These are phyloP conservation scores for Phataginus tricuspis DNA, from an alignment of 2,797 vertebrate genomes.

Conservation along the genomic window DNA sequence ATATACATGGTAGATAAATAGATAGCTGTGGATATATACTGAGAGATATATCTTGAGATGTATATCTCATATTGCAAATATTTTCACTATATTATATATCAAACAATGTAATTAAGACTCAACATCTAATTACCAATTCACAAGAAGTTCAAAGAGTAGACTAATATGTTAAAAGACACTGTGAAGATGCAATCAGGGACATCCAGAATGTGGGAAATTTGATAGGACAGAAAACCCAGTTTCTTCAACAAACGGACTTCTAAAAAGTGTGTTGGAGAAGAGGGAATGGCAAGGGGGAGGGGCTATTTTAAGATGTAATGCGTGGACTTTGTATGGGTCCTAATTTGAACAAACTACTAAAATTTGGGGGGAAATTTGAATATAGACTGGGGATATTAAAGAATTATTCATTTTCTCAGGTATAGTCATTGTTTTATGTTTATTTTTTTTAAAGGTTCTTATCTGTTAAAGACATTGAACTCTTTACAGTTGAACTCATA, in stretches of 20 bases:
- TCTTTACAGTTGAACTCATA: not conserved
- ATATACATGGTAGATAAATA: not conserved
- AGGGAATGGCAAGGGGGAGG: not conserved
- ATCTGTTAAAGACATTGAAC: not conserved
- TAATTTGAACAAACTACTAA: not conserved
- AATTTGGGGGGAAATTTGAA: not conserved
- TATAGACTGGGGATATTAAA: not conserved
- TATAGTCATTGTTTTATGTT: not conserved
- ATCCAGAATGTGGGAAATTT: not conserved
- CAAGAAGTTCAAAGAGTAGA: not conserved
- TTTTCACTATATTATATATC: not conserved
- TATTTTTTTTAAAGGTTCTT: not conserved
- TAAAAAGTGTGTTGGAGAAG: not conserved
- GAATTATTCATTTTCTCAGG: not conserved
- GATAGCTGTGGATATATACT: not conserved
- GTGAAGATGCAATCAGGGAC: not conserved
- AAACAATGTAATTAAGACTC: not conserved
- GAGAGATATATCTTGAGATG: not conserved
- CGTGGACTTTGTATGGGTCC: not conserved
- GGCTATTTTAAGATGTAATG: not conserved
- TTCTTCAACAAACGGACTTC: not conserved
- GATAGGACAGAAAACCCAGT: not conserved
- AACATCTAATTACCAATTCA: not conserved
- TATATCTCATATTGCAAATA: not conserved
- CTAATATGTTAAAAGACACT: not conserved